phyloP scores from a whole-genome alignment of 2,113 vertebrate genomes.

The Ramphastos sulfuratus region DNA sequence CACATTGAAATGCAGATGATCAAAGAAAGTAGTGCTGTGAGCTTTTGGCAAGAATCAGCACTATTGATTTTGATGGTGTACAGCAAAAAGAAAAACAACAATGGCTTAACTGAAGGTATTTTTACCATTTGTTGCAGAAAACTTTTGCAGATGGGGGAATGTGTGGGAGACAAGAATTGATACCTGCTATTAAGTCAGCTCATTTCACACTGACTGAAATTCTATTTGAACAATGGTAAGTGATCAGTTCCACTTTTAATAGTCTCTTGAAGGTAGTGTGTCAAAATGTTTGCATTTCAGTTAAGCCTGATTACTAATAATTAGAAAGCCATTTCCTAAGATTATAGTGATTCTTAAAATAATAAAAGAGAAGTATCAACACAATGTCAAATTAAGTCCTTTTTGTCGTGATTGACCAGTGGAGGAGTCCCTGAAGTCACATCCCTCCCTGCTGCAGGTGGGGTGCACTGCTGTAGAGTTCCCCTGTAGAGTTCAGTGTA shows the following conservation, averaged over 20 bases:
- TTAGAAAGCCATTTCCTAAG: background rate
- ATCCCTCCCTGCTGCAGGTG: background rate
- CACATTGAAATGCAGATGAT: background rate
- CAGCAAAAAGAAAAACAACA: background rate
- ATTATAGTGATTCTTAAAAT: background rate
- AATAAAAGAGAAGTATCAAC: background rate
- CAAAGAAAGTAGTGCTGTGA: background rate
- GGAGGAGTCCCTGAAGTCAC: background rate
- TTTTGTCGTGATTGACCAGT: background rate
- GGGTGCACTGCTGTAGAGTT: background rate
- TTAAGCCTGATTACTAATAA: background rate
- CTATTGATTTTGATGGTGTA: constrained; percentile 8
- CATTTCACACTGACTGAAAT: background rate
- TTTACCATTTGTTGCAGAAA: background rate
- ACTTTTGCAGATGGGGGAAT: background rate
- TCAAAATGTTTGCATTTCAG: background rate
- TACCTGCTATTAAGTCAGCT: background rate
- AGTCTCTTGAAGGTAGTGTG: background rate
- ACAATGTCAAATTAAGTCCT: background rate
- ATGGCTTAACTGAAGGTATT: background rate
- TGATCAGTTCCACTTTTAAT: background rate
- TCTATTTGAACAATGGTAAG: background rate
- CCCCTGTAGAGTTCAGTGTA: background rate
- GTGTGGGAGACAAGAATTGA: background rate
- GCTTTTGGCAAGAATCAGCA: background rate